A percentile compares a stretch with the other conserved stretches of the same genome.
These are phyloP conservation scores for Trididemnum clinides DNA, from an alignment of 23 tunicate species.

Conservation along the genomic window DNA sequence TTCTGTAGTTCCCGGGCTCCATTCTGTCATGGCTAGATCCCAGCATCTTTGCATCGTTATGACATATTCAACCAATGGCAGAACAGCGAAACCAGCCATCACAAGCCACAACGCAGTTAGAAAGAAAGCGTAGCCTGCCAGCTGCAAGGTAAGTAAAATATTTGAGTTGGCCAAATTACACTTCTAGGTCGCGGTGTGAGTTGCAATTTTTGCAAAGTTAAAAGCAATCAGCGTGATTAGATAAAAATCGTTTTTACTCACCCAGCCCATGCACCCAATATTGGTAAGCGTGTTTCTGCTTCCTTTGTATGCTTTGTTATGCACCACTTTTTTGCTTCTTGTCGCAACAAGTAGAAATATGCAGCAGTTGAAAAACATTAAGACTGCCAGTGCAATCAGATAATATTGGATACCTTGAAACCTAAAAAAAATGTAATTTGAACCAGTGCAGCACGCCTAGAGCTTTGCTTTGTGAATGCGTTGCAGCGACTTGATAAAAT, in stretches of 20 bases:
- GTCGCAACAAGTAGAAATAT: constrained; percentile 53
- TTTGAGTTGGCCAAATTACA: too few relatives aligned
- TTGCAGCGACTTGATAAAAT: too few relatives aligned
- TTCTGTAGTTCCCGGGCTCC: constrained; percentile 42
- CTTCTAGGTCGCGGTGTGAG: too few relatives aligned
- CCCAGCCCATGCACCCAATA: constrained; percentile 84
- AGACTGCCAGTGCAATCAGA: constrained; percentile 63
- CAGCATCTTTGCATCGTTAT: constrained; percentile 95
- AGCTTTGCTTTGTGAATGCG: too few relatives aligned
- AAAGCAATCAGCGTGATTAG: too few relatives aligned
- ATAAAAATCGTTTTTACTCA: too few relatives aligned
- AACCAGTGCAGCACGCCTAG: too few relatives aligned
- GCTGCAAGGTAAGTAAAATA: too few relatives aligned
- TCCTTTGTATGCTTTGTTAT: constrained; percentile 15
- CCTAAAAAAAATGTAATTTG: constrained; percentile 57
- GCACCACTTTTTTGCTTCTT: constrained; percentile 68
- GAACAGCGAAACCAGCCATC: constrained; percentile 71
- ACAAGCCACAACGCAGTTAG: constrained; percentile 63
- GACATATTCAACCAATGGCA: constrained; percentile 69
- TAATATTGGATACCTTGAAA: constrained; percentile 53
- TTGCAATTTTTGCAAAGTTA: too few relatives aligned
- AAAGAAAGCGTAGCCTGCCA: constrained; percentile 64
- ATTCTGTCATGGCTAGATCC: constrained; percentile 57
- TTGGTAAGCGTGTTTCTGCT: constrained; percentile 30
- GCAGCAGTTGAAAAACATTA: constrained; percentile 58